These are phyloP conservation scores for Panthera tigris DNA, from an alignment of 2,113 vertebrate genomes.

Conservation along the genomic window DNA sequence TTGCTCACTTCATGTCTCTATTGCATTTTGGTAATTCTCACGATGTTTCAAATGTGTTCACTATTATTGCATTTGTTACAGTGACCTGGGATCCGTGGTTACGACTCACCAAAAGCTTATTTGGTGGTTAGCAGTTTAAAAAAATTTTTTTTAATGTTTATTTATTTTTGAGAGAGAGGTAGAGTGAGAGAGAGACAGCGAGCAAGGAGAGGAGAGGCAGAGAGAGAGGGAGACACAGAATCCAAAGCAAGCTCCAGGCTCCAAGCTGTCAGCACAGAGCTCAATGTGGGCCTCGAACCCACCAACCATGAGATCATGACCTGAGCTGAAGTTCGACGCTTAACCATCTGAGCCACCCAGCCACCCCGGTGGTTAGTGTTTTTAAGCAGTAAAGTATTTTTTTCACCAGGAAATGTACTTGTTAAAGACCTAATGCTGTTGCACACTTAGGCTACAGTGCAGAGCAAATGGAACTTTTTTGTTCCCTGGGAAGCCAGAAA, in stretches of 20 bases:
- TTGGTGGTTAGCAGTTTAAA: neutral
- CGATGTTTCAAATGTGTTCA: neutral
- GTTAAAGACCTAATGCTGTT: neutral
- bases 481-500: neutral
- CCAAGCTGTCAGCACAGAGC: too few relatives aligned
- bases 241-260: too few relatives aligned
- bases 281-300: too few relatives aligned
- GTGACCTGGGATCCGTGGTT: neutral
- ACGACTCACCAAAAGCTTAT: rapidly evolving
- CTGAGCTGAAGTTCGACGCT: too few relatives aligned
- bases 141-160: too few relatives aligned
- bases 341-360: too few relatives aligned
- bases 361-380: neutral
- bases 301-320: too few relatives aligned
- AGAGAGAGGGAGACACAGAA: too few relatives aligned
- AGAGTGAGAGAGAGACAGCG: too few relatives aligned
- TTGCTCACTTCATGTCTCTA: neutral
- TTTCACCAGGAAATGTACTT: neutral
- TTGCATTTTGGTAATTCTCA: neutral
- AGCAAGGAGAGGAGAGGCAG: too few relatives aligned
- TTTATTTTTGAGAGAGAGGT: too few relatives aligned
- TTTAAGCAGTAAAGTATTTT: neutral
- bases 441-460: neutral
- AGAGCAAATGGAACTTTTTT: neutral
- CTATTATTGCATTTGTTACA: neutral